phyloP scores from a whole-genome alignment of 2,797 vertebrate species.

The Lycodopsis pacificus region DNA sequence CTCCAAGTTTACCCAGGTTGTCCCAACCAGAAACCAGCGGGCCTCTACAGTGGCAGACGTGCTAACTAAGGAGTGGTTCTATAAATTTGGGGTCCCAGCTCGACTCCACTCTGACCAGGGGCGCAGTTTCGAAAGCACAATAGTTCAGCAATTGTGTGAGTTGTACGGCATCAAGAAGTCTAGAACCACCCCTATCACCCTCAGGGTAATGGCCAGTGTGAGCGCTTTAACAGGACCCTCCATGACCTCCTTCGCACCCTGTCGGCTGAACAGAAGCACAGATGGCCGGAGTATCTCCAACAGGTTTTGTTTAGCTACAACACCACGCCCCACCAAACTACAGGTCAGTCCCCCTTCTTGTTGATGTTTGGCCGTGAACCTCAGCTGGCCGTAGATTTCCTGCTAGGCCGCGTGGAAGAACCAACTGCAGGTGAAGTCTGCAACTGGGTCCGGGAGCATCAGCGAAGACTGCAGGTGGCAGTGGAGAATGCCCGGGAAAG shows the following conservation, averaged over 20 bases:
- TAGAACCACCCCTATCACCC: background rate
- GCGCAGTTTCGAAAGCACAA: background rate
- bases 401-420: background rate
- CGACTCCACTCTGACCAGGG: background rate
- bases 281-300: background rate
- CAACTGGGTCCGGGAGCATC: background rate
- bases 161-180: background rate
- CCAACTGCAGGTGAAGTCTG: background rate
- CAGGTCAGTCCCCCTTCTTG: background rate
- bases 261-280: background rate
- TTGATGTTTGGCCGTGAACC: background rate
- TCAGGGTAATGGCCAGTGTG: background rate
- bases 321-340: background rate
- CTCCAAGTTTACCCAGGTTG: background rate
- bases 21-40: background rate
- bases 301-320: background rate
- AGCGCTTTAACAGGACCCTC: background rate
- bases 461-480: background rate
- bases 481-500: constrained; percentile 9
- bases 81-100: background rate
- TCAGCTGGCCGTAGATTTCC: background rate
- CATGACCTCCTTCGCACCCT: background rate
- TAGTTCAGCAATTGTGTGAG: background rate
- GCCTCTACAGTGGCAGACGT: background rate
- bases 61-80: background rate